phyloP scores from a whole-genome alignment of 1,140 invertebrate species.

The Bombus balteatus region DNA sequence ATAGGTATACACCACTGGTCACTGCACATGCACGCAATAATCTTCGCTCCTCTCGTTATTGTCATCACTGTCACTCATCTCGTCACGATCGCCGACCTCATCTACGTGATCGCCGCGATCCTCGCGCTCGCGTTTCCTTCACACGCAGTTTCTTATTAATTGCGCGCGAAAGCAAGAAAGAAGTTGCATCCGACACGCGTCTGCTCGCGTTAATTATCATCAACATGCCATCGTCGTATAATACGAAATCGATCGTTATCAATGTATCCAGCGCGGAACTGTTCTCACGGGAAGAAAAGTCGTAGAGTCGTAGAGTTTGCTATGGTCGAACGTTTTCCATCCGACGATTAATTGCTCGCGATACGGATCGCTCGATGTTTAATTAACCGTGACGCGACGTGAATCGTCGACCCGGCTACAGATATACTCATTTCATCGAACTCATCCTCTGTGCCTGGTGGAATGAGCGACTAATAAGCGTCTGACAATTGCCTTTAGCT shows the following conservation, averaged over 20 bases:
- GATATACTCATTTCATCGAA: slow-evolving; percentile 60
- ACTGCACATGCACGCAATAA: slow-evolving; percentile 74
- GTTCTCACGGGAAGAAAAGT: too few species aligned
- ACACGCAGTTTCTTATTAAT: too few species aligned
- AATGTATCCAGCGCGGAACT: too few species aligned
- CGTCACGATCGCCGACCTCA: slow-evolving; percentile 27
- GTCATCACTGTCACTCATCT: slow-evolving; percentile 62
- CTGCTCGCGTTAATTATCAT: too few species aligned
- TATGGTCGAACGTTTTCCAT: neutral
- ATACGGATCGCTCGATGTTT: neutral
- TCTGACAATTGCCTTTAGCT: slow-evolving; percentile 68
- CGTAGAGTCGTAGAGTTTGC: neutral
- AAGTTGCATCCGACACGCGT: too few species aligned
- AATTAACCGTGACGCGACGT: slow-evolving; percentile 2
- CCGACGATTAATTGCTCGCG: neutral
- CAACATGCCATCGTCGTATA: too few species aligned
- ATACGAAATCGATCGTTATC: too few species aligned
- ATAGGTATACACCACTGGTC: slow-evolving; percentile 68
- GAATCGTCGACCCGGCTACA: neutral
- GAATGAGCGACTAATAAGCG: slow-evolving; percentile 67
- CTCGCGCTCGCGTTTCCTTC: neutral
- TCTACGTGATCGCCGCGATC: neutral
- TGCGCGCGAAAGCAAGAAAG: too few species aligned
- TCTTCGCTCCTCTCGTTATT: slow-evolving; percentile 66
- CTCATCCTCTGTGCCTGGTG: slow-evolving; percentile 68